Base-by-base conservation (phyloP, 2,113 vertebrate species). In the Oreochromis aureus region DNA sequence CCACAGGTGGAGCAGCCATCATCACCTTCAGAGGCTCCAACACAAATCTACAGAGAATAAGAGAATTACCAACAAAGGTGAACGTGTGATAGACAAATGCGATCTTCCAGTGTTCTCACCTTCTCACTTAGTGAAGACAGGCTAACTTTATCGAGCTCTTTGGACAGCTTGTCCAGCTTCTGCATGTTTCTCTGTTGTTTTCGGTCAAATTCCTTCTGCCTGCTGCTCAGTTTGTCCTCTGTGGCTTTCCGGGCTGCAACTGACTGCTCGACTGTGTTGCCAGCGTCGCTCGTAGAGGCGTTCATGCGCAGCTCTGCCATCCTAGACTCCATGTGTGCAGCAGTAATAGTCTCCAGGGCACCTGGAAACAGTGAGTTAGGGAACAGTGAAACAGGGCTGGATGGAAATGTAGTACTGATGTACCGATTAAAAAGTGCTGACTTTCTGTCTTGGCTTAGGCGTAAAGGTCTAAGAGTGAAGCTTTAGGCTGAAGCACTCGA, bases 321-420 rank as follows among this genome's bases (percentile, higher is more conserved):
- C 3, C 91, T 80, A 44, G 98, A 99, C 94, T 97, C 93, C 79
- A 94, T 92, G 91, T 98, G 97, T 63, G 98, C 98, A 79, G 96
- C 95, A 83, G 94, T 94, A 89, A 99, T 97, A 80, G 98, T 99
- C 51, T 97, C 97, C 95, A 97, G 91, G 54, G 98, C 98, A 4
- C 99, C 99, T 99, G 89, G 27, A 83, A 61, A 86, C 30, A 22
- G 69, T 10, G 16, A 34, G 48, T 27, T 27, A 22, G 19, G 8
- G 44, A 82, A 46, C 7, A 53, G 18, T 53, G 46, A 78, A n/a
- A 53, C 16, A 78, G 46, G 18, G 46, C 27, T 32, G 10, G 71
- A 78, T 1, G 18, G 46, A 78, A 78, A 53, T 53, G 6, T 78
- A 13, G 73, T n/a, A 51, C 18, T 78, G 46, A 34, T 78, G 59